Base-by-base conservation (phyloP, 2,888 invertebrate species). In the Nipponacmea schrenckii region DNA sequence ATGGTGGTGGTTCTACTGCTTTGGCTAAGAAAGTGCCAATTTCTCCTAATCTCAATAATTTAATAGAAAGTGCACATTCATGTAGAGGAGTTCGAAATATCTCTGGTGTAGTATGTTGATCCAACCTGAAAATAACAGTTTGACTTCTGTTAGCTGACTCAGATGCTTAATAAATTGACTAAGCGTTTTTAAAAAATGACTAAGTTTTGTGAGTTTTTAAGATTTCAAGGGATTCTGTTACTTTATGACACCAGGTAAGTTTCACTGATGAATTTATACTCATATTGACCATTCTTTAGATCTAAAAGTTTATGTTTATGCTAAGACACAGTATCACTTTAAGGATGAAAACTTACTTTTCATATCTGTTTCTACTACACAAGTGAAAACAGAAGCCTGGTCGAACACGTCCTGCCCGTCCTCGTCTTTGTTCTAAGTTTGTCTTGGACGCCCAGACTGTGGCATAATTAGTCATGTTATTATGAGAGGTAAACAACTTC, bases 401-500 rank as follows among this genome's bases (percentile, higher is more conserved):
- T 0, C 95, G 92, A 0, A 98, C 98, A 72, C 99, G 93, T 24
- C 99, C 99, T 2, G 98, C 98, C 31, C 99, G 92, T 0, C 97
- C 99, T 87, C 95, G 94, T 8, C 97, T 91, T 91, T 99, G 99
- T 88, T 97, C 96, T 74, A 98, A 90, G 90, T 98, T 98, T 0
- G 97, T 96, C 87, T 92, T 93, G 75, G 96, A 96, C 0, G 97
- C 97, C 91, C 91, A 91, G n/a, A 91, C 97, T 0, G 98, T 98
- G 0, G 97, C 97, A 87, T 98, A 98, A 84, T 97, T 97, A 0
- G 98, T 98, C 94, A 99, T 95, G 89, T 99, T 98, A 89, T 98
- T 99, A 89, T 98, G 97, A 0, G 97, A 96, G 0, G 98, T 98
- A 87, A 98, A 98, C 86, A 98, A 91, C 87, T 98, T 98, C 93